Percentiles rank a stretch among this genome's conserved stretches.
Evolutionary conservation across 2,888 invertebrate species (phyloP).

Genomic region (Spialia ferax): DNA sequence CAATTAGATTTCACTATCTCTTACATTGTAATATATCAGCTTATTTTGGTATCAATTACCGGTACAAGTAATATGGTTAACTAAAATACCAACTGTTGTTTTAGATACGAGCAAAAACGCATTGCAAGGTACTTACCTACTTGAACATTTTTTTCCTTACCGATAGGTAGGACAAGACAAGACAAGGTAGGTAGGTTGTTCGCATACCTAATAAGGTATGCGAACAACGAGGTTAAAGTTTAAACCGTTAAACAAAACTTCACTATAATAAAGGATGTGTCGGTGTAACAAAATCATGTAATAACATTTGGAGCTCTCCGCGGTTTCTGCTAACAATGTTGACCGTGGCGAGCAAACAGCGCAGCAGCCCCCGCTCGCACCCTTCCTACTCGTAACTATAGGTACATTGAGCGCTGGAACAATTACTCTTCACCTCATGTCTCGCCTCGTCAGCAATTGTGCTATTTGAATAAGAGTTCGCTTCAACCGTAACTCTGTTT

Average conservation of each 20-base stretch:
- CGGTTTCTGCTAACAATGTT: constrained; percentile 78
- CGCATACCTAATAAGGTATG: too few relatives aligned
- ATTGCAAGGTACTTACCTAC: too few relatives aligned
- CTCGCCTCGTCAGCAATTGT: constrained; percentile 36
- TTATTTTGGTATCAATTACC: not conserved
- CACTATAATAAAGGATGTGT: constrained; percentile 70
- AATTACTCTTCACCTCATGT: constrained; percentile 39
- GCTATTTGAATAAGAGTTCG: constrained; percentile 33
- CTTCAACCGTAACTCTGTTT: constrained; percentile 2
- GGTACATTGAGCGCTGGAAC: constrained; percentile 23
- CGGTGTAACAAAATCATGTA: constrained; percentile 76
- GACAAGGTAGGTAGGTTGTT: too few relatives aligned
- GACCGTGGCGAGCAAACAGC: constrained; percentile 79
- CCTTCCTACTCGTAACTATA: constrained; percentile 48
- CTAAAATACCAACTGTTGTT: too few relatives aligned
- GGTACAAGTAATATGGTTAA: too few relatives aligned
- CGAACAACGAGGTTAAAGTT: constrained; percentile 54
- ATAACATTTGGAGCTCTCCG: constrained; percentile 71
- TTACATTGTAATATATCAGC: constrained; percentile 29
- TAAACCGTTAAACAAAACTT: constrained; percentile 61
- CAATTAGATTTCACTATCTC: constrained; percentile 42
- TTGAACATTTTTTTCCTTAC: too few relatives aligned
- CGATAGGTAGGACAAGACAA: too few relatives aligned
- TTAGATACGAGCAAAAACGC: too few relatives aligned
- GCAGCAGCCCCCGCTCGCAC: constrained; percentile 68